phyloP scores from a whole-genome alignment of 2,888 invertebrate species.

The Ferrisia virgata region DNA sequence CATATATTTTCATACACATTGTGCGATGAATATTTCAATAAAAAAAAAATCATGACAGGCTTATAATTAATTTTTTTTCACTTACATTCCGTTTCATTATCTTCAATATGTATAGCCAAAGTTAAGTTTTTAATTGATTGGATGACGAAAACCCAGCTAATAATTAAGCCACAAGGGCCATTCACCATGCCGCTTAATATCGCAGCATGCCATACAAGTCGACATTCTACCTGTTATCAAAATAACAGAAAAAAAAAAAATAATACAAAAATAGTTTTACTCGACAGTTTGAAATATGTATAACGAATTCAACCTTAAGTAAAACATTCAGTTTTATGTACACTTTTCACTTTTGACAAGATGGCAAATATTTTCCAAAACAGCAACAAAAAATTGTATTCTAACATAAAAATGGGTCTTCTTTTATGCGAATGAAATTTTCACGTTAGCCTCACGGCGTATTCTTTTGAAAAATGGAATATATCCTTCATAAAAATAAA shows the following conservation, averaged over 20 bases:
- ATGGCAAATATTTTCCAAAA: background rate
- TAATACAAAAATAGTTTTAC: background rate
- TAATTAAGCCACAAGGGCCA: slow-evolving; percentile 42
- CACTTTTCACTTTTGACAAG: background rate
- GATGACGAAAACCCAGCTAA: slow-evolving; percentile 43
- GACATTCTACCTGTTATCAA: slow-evolving; percentile 22
- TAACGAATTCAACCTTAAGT: background rate
- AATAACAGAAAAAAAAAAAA: background rate
- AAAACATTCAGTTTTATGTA: background rate
- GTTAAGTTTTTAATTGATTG: slow-evolving; percentile 37
- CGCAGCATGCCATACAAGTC: slow-evolving; percentile 39
- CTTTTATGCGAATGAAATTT: background rate
- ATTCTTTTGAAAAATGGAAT: background rate
- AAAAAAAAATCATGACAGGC: background rate
- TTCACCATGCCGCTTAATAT: slow-evolving; percentile 43
- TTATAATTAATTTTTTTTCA: slow-evolving; percentile 18
- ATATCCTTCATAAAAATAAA: background rate
- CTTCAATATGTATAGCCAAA: slow-evolving; percentile 4
- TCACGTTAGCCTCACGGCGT: background rate
- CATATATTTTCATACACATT: background rate
- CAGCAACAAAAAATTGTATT: background rate
- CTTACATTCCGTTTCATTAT: slow-evolving; percentile 40
- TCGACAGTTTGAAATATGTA: background rate
- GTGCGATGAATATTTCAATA: background rate
- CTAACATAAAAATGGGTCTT: background rate